These are phyloP conservation scores for Amphilophus citrinellus DNA, from an alignment of 2,113 vertebrate genomes.

Conservation along the genomic window DNA sequence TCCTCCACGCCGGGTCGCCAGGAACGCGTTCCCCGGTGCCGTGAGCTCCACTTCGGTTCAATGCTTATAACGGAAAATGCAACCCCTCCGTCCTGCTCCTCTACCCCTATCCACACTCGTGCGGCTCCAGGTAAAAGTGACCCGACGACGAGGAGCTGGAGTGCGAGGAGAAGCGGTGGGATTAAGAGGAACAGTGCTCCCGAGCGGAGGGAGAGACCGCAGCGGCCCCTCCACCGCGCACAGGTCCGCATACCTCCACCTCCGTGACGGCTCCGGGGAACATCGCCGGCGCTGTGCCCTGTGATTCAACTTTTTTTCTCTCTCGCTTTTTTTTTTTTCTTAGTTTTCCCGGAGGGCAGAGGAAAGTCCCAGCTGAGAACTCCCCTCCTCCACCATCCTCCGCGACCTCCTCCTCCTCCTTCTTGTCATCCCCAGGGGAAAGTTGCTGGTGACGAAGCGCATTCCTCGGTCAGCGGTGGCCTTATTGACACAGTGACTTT, in stretches of 20 bases:
- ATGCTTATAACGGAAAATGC: constrained; percentile 80
- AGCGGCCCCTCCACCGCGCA: constrained; percentile 31
- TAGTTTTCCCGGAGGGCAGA: constrained; percentile 23
- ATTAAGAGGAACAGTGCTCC: constrained; percentile 54
- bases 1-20: constrained; percentile 21
- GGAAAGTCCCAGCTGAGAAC: constrained; percentile 68
- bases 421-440: constrained; percentile 44
- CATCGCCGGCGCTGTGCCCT: constrained; percentile 53
- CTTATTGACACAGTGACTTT: constrained; percentile 24
- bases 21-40: background rate
- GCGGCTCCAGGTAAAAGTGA: constrained; percentile 40
- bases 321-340: background rate
- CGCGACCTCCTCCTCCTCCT: constrained; percentile 8
- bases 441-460: constrained; percentile 62
- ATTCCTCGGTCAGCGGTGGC: constrained; percentile 63
- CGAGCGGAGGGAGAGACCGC: constrained; percentile 22
- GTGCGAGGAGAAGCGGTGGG: constrained; percentile 61
- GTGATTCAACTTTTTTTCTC: constrained; percentile 18
- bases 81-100: constrained; percentile 42
- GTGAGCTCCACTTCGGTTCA: constrained; percentile 53
- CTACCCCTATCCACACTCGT: background rate
- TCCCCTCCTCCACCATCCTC: constrained; percentile 30
- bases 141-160: constrained; percentile 73
- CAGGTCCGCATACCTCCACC: constrained; percentile 62
- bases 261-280: constrained; percentile 26